A percentile compares a stretch with the other conserved stretches of the same genome.
phyloP scores from a whole-genome alignment of 2,797 vertebrate species.

The Propithecus perrieri region DNA sequence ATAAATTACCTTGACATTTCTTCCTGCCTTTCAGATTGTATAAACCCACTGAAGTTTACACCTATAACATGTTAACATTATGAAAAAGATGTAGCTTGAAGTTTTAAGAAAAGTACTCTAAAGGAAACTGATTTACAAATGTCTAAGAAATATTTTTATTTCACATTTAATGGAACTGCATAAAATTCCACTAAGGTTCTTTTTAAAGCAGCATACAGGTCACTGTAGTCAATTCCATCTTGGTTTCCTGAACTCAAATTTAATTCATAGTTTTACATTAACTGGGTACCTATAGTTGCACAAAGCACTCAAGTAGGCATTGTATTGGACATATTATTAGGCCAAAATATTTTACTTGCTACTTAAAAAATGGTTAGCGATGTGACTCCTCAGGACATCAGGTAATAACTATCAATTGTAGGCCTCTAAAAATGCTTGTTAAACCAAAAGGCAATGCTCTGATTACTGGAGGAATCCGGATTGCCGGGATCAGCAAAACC shows the following conservation, averaged over 20 bases:
- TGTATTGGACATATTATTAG: neutral
- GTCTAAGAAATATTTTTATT: constrained; percentile 41
- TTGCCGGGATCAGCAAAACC: constrained; percentile 50
- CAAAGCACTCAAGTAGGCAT: neutral
- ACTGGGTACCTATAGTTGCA: neutral
- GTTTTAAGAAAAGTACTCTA: constrained; percentile 23
- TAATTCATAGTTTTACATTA: constrained; percentile 39
- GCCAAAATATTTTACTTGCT: constrained; percentile 10
- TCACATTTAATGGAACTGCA: constrained; percentile 20
- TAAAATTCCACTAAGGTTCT: constrained; percentile 30
- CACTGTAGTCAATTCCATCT: neutral
- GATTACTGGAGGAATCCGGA: constrained; percentile 9
- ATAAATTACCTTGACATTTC: neutral
- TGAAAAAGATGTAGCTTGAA: neutral
- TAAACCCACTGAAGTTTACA: constrained; percentile 33
- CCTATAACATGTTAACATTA: neutral
- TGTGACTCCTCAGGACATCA: constrained; percentile 9
- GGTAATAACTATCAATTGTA: neutral
- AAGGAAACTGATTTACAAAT: neutral
- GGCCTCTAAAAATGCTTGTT: constrained; percentile 57
- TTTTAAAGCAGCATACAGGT: constrained; percentile 24
- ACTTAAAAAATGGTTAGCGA: neutral
- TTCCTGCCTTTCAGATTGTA: constrained; percentile 15
- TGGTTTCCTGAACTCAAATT: constrained; percentile 27
- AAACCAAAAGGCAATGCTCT: constrained; percentile 57